Percentiles rank a stretch among this genome's conserved stretches.
Evolutionary conservation across 2,797 vertebrate genomes (phyloP).

Genomic region (Antennarius maculatus): DNA sequence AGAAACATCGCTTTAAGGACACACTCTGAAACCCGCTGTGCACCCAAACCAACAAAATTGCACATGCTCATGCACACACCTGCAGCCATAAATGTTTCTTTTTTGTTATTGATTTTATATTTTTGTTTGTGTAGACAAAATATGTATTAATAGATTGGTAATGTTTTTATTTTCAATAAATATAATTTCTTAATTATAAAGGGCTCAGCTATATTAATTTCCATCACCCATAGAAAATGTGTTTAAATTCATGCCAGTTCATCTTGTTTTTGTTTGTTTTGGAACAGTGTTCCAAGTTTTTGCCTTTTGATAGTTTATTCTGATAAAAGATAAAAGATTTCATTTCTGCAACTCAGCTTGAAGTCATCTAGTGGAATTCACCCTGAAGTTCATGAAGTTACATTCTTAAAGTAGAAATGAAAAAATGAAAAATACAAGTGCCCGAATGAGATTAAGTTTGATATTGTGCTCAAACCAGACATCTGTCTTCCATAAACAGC

Average conservation of each 20-base stretch:
- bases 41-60: background rate
- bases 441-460: no score
- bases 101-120: background rate
- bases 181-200: background rate
- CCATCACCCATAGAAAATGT: no score
- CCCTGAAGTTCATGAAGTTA: no score
- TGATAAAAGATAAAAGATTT: constrained; percentile 4
- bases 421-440: no score
- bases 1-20: constrained; percentile 79
- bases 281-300: background rate
- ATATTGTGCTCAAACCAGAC: no score
- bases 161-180: constrained; percentile 50
- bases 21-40: background rate
- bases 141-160: constrained; percentile 9
- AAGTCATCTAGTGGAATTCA: background rate
- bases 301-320: constrained; percentile 22
- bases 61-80: constrained; percentile 2
- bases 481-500: no score
- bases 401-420: no score
- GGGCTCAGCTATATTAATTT: background rate
- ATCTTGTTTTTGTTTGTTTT: background rate
- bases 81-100: background rate
- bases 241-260: background rate
- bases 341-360: constrained; percentile 12
- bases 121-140: constrained; percentile 20